Evolutionary conservation across 2,797 vertebrate species (phyloP), one percentile per base, ranked within the genome.

Genomic region (Lerista edwardsae): DNA sequence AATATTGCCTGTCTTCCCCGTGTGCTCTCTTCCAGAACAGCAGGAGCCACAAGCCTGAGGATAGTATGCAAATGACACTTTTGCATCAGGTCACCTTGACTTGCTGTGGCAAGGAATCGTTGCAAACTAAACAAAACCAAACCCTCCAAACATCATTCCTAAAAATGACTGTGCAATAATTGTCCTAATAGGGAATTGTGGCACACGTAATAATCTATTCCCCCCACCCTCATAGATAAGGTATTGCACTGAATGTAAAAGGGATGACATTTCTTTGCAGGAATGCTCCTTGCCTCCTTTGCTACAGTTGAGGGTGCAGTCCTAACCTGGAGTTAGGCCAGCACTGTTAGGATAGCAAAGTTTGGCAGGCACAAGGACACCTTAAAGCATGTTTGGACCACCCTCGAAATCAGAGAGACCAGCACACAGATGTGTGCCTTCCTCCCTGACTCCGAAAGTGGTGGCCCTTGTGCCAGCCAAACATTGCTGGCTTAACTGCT

Each of bases 31-130:
- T 6, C 27, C 41, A 31, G 29, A 31, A 57, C 51, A 25, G 47
- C 21, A 59, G 25, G 51, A 76, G 7, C 10, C 31, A 12, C 14
- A 65, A 75, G n/a, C 4, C 55, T 7, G n/a, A 69, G 23, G 23
- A 27, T 7, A 69, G 31, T 55, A 39, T 23, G 36, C 11, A 59
- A 69, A 77, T 11, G 23, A 15, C 3, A 11, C 39, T 62, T 84
- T 84, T 10, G 19, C 41, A 44, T 44, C 21, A 41, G 44, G 82
- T 84, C 64, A 83, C 29, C 64, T 77, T 77, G 74, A 21, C 51
- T 47, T 27, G 29, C 64, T 76, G 27, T 57, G n/a, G 29, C 65
- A 27, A 23, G 27, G 15, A 23, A 59, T 31, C 34, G 39, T 77
- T 29, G 10, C 51, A 76, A 39, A 19, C 34, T 67, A n/a, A n/a